These are phyloP conservation scores for Apteryx owenii DNA, from an alignment of 2,113 vertebrate species.

Conservation along the genomic window DNA sequence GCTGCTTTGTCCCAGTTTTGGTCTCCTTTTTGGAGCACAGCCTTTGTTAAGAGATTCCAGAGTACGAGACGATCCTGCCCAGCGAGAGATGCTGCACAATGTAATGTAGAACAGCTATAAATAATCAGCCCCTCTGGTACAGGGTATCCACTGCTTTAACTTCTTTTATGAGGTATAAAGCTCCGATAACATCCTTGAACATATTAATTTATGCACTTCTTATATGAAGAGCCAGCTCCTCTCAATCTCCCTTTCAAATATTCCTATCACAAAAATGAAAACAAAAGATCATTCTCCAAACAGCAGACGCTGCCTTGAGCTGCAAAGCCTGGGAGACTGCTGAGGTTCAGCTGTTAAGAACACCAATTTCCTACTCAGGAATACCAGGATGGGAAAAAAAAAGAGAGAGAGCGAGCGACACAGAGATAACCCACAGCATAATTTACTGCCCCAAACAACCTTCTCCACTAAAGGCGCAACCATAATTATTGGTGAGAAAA, in stretches of 20 bases:
- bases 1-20: rapidly evolving
- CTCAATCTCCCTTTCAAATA: slow-evolving; percentile 3
- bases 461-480: slow-evolving; percentile 54
- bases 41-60: not conserved
- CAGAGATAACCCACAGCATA: slow-evolving; percentile 40
- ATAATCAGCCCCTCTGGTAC: not conserved
- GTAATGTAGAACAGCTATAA: rapidly evolving
- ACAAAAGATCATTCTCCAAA: not conserved
- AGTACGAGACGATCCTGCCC: not conserved
- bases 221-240: not conserved
- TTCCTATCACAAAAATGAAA: not conserved
- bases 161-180: not conserved
- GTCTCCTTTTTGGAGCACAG: not conserved
- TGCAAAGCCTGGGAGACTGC: not conserved
- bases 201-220: not conserved
- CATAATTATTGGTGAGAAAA: slow-evolving; percentile 46
- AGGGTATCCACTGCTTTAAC: not conserved
- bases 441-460: slow-evolving; percentile 67
- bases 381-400: not conserved
- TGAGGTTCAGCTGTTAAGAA: slow-evolving; percentile 2
- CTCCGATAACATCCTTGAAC: not conserved
- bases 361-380: slow-evolving; percentile 45
- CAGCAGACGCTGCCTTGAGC: not conserved
- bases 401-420: not conserved
- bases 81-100: not conserved